These are phyloP conservation scores for Eupeodes corollae DNA, from an alignment of 1,140 invertebrate genomes.

Conservation along the genomic window DNA sequence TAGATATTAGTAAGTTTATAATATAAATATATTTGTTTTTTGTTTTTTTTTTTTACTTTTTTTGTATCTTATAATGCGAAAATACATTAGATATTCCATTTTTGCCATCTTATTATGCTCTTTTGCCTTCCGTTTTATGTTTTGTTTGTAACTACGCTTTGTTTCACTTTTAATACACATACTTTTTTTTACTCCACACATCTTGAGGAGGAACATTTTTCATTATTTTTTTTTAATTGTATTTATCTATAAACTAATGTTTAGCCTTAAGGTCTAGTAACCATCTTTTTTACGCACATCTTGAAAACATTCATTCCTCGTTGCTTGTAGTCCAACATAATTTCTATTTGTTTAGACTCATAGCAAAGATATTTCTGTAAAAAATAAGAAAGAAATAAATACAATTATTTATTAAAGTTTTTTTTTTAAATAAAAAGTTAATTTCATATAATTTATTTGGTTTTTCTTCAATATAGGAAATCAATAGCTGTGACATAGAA, in stretches of 20 bases:
- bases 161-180: conserved; percentile 12
- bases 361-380: conserved; percentile 35
- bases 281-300: conserved; percentile 16
- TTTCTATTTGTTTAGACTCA: conserved; percentile 21
- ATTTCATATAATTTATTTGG: no score
- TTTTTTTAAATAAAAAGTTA: no score
- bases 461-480: no score
- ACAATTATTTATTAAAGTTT: no score
- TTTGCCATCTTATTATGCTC: conserved; percentile 33
- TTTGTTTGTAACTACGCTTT: conserved; percentile 9
- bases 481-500: no score
- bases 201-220: background rate
- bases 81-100: conserved; percentile 6
- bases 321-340: background rate
- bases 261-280: conserved; percentile 22
- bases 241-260: conserved; percentile 5
- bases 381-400: background rate
- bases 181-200: conserved; percentile 1
- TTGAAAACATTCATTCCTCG: conserved; percentile 18
- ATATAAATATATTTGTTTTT: no score
- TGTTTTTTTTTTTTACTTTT: no score
- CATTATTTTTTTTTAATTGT: conserved; percentile 1
- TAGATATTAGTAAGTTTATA: no score
- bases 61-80: no score
- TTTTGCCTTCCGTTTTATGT: conserved; percentile 19